Conservation (phyloP, 2,113 vertebrate species). For the Pluvialis apricaria region DNA sequence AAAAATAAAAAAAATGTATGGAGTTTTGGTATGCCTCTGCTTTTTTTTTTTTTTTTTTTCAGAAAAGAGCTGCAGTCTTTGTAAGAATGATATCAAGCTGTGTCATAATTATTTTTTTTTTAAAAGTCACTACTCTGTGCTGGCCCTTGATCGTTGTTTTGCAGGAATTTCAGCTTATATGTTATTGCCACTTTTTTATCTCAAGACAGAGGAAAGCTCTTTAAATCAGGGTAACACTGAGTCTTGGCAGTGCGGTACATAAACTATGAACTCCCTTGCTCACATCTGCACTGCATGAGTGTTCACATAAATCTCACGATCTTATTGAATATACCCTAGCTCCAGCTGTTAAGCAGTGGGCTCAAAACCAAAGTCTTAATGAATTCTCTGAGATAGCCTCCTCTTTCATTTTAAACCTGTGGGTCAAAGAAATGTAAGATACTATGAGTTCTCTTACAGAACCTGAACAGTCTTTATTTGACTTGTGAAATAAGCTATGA, state of each 20-base stretch:
- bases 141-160: not conserved
- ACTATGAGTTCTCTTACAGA: not conserved
- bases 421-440: not conserved
- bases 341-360: not conserved
- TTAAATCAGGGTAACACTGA: not conserved
- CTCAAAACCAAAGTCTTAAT: not conserved
- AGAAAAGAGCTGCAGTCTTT: not conserved
- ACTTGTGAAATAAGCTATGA: not conserved
- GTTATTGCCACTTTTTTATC: not conserved
- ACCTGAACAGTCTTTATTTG: not conserved
- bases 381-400: not conserved
- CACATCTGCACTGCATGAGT: not conserved
- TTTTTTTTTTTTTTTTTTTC: not conserved
- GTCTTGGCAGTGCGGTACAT: not conserved
- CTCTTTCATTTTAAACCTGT: not conserved
- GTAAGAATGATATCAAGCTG: not conserved
- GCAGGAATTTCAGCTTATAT: not conserved
- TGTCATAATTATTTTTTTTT: not conserved
- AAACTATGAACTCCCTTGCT: not conserved
- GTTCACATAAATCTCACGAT: not conserved
- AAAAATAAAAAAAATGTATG: not conserved
- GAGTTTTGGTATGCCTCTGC: not conserved
- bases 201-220: not conserved
- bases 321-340: not conserved
- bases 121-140: not conserved